phyloP scores from a whole-genome alignment of 92 coral and sea anemone genomes.

The Chrysogorgia sp. region DNA sequence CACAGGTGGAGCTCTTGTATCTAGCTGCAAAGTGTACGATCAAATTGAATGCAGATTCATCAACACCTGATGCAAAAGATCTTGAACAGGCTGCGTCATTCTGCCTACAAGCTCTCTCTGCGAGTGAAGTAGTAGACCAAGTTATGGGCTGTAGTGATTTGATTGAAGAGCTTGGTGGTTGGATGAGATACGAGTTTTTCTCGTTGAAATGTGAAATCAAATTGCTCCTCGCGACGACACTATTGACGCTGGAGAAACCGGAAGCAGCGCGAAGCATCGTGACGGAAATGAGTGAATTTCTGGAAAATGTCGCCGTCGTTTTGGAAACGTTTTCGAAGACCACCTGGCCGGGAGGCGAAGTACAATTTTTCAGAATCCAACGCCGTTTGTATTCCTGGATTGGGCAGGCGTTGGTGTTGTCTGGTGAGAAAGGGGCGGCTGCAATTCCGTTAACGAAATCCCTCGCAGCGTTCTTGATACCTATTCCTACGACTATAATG shows the following conservation, averaged over 20 bases:
- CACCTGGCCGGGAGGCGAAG: not conserved
- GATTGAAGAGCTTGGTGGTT: not conserved
- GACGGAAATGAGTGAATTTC: slow-evolving; percentile 17
- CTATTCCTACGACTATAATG: not conserved
- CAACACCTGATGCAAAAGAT: not conserved
- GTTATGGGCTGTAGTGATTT: not conserved
- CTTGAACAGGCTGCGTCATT: not conserved
- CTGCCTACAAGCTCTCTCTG: slow-evolving; percentile 10
- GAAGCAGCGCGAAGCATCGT: slow-evolving; percentile 10
- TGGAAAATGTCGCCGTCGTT: slow-evolving; percentile 3
- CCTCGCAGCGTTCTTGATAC: not conserved
- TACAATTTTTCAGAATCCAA: not conserved
- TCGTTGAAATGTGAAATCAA: slow-evolving; percentile 23
- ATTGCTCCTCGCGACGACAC: not conserved
- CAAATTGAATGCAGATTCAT: not conserved
- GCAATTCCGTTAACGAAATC: not conserved
- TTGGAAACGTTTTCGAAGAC: not conserved
- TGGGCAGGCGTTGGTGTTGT: slow-evolving; percentile 23
- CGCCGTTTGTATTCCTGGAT: slow-evolving; percentile 31
- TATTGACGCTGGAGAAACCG: not conserved
- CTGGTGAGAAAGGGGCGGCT: not conserved
- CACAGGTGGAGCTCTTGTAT: not conserved
- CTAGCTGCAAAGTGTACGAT: slow-evolving; percentile 8
- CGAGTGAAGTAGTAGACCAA: not conserved
- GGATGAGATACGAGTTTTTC: not conserved